Evolutionary conservation across 1,140 invertebrate species (phyloP).

Genomic region (Lepidurus arcticus): DNA sequence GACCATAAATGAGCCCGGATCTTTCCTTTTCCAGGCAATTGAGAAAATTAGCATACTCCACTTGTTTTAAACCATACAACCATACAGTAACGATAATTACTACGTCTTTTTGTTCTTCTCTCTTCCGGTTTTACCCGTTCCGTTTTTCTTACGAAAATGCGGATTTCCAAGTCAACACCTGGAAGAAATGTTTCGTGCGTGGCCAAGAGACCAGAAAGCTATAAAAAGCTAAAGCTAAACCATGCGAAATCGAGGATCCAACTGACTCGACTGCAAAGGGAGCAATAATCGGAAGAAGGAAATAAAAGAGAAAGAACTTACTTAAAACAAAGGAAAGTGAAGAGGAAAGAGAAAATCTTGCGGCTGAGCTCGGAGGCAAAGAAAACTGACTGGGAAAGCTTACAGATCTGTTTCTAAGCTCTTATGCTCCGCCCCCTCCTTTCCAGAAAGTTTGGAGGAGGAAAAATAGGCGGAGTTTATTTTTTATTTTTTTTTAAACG

Average conservation of each 20-base stretch:
- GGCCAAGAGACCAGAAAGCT: too few relatives aligned
- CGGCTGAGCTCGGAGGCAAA: background rate
- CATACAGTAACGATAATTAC: too few relatives aligned
- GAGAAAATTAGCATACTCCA: too few relatives aligned
- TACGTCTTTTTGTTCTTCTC: too few relatives aligned
- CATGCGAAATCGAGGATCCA: background rate
- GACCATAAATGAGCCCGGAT: background rate
- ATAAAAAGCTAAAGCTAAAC: too few relatives aligned
- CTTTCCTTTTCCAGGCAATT: background rate
- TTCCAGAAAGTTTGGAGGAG: background rate
- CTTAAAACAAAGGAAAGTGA: background rate
- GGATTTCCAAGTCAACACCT: too few relatives aligned
- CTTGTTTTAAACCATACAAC: too few relatives aligned
- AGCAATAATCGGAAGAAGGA: background rate
- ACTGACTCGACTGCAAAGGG: background rate
- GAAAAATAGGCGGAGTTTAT: slow-evolving; percentile 2
- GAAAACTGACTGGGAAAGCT: background rate
- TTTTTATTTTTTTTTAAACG: background rate
- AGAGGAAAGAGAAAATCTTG: background rate
- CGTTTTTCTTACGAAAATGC: too few relatives aligned
- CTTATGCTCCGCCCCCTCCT: background rate
- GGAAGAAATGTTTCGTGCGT: too few relatives aligned
- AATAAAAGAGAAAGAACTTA: background rate
- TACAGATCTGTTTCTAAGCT: background rate
- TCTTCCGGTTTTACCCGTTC: too few relatives aligned